Evolutionary conservation across 2,113 vertebrate species (phyloP).

Genomic region (Cricetomys ansorgei): DNA sequence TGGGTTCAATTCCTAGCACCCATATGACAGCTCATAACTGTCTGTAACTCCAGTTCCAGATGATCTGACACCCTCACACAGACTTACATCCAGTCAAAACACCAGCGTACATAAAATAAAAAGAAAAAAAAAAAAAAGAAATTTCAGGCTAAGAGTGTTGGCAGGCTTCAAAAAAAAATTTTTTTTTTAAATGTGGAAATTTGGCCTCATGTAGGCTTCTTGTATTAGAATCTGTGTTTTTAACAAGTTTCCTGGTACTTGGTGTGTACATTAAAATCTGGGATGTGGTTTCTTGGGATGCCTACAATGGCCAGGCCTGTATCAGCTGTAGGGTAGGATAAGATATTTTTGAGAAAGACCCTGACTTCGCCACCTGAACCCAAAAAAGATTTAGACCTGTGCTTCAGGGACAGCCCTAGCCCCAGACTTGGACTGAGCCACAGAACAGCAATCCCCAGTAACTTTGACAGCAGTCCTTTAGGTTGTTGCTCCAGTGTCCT

Average conservation of each 20-base stretch:
- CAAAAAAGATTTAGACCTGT: background rate
- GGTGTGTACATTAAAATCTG: background rate
- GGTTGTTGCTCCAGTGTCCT: background rate
- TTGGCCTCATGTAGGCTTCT: background rate
- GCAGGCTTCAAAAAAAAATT: too few relatives aligned
- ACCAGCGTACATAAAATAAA: too few relatives aligned
- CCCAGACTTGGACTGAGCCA: too few relatives aligned
- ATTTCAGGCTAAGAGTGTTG: too few relatives aligned
- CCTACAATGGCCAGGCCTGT: background rate
- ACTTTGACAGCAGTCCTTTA: background rate
- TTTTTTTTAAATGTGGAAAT: background rate
- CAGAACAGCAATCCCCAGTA: fast-evolving
- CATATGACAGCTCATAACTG: too few relatives aligned
- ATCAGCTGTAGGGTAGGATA: background rate
- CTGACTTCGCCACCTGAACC: background rate
- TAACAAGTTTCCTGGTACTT: background rate
- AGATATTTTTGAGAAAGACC: background rate
- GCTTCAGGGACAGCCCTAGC: too few relatives aligned
- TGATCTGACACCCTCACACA: too few relatives aligned
- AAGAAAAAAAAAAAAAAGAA: too few relatives aligned
- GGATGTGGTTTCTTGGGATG: background rate
- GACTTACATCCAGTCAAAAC: too few relatives aligned
- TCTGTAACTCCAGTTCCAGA: too few relatives aligned
- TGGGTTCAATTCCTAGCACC: too few relatives aligned
- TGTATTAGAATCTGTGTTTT: background rate